A percentile compares a stretch with the other conserved stretches of the same genome.
Evolutionary conservation across 2,113 vertebrate genomes (phyloP).

Genomic region (Pachypanchax playfairii): DNA sequence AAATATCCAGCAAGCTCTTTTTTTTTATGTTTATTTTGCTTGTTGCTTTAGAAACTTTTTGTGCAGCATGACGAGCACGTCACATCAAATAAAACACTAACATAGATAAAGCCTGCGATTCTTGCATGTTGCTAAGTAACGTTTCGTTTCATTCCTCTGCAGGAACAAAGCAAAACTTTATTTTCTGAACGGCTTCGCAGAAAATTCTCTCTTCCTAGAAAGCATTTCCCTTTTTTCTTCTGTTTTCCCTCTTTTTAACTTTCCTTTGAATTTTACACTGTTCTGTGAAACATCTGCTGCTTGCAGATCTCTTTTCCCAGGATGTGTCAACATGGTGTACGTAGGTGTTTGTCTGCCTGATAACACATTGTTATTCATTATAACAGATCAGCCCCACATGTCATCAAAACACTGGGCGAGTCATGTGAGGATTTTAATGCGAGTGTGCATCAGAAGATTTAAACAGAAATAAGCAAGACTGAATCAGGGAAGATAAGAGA

Average conservation of each 20-base stretch:
- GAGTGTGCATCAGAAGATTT: conserved; percentile 26
- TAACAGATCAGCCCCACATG: conserved; percentile 30
- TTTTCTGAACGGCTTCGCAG: conserved; percentile 42
- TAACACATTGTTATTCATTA: conserved; percentile 61
- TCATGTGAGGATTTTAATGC: conserved; percentile 43
- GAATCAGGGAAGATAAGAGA: conserved; percentile 23
- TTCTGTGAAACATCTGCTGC: conserved; percentile 39
- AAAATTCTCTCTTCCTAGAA: conserved; percentile 34
- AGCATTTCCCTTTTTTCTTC: conserved; percentile 21
- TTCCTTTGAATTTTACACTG: conserved; percentile 19
- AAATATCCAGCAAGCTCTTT: too few species aligned
- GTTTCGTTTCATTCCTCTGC: conserved; percentile 32
- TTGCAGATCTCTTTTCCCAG: conserved; percentile 33
- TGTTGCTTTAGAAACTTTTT: conserved; percentile 10
- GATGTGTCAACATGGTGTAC: conserved; percentile 48
- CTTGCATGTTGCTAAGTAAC: conserved; percentile 49
- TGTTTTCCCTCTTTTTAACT: neutral
- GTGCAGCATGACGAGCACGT: conserved; percentile 10
- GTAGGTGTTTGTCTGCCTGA: conserved; percentile 43
- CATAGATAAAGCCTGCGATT: conserved; percentile 21
- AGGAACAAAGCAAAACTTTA: conserved; percentile 14
- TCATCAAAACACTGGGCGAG: conserved; percentile 36
- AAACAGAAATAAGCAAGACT: conserved; percentile 17
- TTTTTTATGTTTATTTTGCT: too few species aligned
- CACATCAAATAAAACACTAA: conserved; percentile 34